A percentile compares a stretch with the other conserved stretches of the same genome.
These are phyloP conservation scores for Pyrochroa serraticornis DNA, from an alignment of 2,888 invertebrate species.

Conservation along the genomic window DNA sequence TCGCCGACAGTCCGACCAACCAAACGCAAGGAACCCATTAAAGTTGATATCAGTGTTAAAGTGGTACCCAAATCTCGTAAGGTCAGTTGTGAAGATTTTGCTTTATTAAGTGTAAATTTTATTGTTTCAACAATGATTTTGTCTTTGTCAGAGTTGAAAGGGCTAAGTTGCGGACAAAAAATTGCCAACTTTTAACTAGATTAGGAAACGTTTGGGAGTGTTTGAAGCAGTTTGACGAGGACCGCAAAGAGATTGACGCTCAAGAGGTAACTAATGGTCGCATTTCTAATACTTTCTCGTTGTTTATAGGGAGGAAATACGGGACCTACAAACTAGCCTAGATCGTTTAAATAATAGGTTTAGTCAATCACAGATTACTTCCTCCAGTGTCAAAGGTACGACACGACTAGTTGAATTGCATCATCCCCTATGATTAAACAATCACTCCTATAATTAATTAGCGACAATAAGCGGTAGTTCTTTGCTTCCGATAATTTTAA, in stretches of 20 bases:
- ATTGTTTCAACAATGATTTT: not conserved
- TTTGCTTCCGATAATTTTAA: too few species aligned
- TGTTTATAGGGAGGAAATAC: slow-evolving; percentile 76
- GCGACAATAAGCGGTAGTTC: too few species aligned
- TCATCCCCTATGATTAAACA: too few species aligned
- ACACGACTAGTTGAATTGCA: not conserved
- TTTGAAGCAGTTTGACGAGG: slow-evolving; percentile 61
- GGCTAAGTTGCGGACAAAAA: slow-evolving; percentile 66
- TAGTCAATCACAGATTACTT: slow-evolving; percentile 48
- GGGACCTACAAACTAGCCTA: slow-evolving; percentile 81
- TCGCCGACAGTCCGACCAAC: slow-evolving; percentile 57
- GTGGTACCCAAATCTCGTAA: slow-evolving; percentile 68
- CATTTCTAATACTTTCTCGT: slow-evolving; percentile 51
- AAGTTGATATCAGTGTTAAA: slow-evolving; percentile 79
- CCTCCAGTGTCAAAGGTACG: slow-evolving; percentile 48
- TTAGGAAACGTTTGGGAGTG: slow-evolving; percentile 67
- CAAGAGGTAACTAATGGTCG: slow-evolving; percentile 46
- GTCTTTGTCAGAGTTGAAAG: slow-evolving; percentile 63
- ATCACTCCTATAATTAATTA: too few species aligned
- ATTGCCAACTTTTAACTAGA: slow-evolving; percentile 67
- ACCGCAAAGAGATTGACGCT: slow-evolving; percentile 37
- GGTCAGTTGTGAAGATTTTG: slow-evolving; percentile 51
- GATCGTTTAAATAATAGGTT: slow-evolving; percentile 64
- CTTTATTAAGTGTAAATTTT: not conserved
- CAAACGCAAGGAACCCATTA: slow-evolving; percentile 71